phyloP scores from a whole-genome alignment of 2,113 vertebrate genomes.

The Buteo buteo region DNA sequence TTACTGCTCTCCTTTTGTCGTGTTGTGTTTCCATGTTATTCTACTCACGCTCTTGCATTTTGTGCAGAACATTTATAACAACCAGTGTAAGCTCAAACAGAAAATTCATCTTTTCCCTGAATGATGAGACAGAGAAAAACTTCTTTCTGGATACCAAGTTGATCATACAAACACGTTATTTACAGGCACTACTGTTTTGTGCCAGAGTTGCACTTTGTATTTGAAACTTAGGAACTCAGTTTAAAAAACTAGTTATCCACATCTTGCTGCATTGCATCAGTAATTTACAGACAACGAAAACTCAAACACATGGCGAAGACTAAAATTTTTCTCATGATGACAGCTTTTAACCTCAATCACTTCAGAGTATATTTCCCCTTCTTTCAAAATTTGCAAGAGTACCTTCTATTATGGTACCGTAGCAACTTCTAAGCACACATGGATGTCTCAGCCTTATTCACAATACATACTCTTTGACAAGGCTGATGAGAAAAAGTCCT shows the following conservation, averaged over 20 bases:
- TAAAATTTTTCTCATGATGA: not conserved
- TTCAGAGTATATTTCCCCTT: not conserved
- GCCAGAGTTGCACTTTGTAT: not conserved
- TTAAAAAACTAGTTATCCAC: not conserved
- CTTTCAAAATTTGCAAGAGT: not conserved
- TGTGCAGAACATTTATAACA: constrained; percentile 1
- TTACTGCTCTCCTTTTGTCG: not conserved
- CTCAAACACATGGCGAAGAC: not conserved
- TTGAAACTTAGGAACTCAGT: not conserved
- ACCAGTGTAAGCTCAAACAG: not conserved
- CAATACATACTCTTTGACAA: not conserved
- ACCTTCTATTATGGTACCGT: not conserved
- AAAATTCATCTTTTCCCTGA: not conserved
- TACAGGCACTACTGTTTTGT: not conserved
- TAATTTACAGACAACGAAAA: not conserved
- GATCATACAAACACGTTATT: not conserved
- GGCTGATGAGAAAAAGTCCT: not conserved
- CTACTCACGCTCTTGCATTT: not conserved
- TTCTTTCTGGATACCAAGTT: not conserved
- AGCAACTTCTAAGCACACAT: not conserved
- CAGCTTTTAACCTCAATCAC: not conserved
- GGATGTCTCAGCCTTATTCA: not conserved
- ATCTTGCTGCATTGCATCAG: not conserved
- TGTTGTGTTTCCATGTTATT: not conserved
- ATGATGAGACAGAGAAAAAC: not conserved